Evolutionary conservation across 1,140 invertebrate genomes (phyloP).

Genomic region (Caerostris extrusa): DNA sequence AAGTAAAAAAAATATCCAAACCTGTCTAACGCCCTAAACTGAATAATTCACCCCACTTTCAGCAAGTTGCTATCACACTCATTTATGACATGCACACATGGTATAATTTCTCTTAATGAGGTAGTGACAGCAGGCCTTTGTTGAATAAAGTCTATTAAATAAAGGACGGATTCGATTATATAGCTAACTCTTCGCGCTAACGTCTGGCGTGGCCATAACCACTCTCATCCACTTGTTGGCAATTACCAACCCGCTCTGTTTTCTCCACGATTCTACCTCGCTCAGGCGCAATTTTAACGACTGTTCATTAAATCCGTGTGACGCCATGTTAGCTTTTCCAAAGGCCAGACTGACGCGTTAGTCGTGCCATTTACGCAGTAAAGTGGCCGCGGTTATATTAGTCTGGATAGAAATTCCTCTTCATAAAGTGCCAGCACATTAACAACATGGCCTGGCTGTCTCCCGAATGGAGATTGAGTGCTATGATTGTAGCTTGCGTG

Average conservation of each 20-base stretch:
- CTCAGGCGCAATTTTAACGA: slow-evolving; percentile 35
- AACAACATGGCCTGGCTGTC: neutral
- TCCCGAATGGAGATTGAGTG: neutral
- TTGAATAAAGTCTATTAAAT: slow-evolving; percentile 14
- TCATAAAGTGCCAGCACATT: slow-evolving; percentile 26
- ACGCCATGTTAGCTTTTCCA: neutral
- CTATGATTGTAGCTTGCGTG: neutral
- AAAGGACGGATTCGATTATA: slow-evolving; percentile 33
- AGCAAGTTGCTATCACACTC: neutral
- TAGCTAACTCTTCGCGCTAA: neutral
- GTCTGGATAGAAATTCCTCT: neutral
- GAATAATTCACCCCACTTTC: neutral
- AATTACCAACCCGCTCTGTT: slow-evolving; percentile 12
- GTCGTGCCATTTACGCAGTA: slow-evolving; percentile 21
- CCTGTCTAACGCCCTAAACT: too few relatives aligned
- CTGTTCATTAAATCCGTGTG: slow-evolving; percentile 41
- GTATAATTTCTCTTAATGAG: slow-evolving; percentile 29
- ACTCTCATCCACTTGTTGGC: slow-evolving; percentile 27
- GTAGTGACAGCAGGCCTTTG: slow-evolving; percentile 10
- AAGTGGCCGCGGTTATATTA: neutral
- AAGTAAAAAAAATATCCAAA: neutral
- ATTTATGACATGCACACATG: neutral
- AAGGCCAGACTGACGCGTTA: neutral
- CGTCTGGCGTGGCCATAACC: neutral
- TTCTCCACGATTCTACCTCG: neutral